Base-by-base conservation (phyloP, 1,140 invertebrate genomes). In the Magallana ariakensis region DNA sequence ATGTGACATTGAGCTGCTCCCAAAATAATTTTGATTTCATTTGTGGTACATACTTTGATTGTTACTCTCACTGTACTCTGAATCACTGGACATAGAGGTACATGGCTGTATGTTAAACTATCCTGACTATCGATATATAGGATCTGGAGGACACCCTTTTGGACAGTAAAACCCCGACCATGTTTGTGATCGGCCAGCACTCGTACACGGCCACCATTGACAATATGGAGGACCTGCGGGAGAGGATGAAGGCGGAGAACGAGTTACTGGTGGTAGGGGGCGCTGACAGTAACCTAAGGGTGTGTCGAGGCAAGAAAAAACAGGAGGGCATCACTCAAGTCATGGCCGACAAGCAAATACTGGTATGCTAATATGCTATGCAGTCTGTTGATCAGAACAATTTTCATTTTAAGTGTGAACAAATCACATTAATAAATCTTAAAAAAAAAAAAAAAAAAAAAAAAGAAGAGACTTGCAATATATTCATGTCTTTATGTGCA, bases 181-280 rank as follows among this genome's bases (percentile, higher is more conserved):
- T 98, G 89, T 98, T 98, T 95, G 95, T 98, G 0, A 96, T 97
- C 89, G 97, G 97, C 4, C 97, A 98, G 92, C 96, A 97, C 93
- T 96, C 97, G 0, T 95, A 95, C 83, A 94, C 93, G 75, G 95
- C 94, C 82, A 96, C 96, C 33, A 94, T 96, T 56, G 97, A 97
- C 90, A 97, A 97, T 92, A 95, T 98, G 84, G 97, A 98, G 93
- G 96, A 97, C 83, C 93, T 98, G 11, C 94, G 97, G 9, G 95
- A 97, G 91, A 96, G 96, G 82, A 97, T 98, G 96, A 94, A 96
- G 87, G 96, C 97, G 0, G 96, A 97, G 91, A 97, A 97, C 0
- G 96, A 96, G 85, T 93, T 98, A 15, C 95, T 98, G 13, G 96
- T 98, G 0, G 96, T 98, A n/a, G 97, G 97, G 26, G 96, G 96